phyloP scores from a whole-genome alignment of 2,797 vertebrate genomes.

The Falco naumanni region DNA sequence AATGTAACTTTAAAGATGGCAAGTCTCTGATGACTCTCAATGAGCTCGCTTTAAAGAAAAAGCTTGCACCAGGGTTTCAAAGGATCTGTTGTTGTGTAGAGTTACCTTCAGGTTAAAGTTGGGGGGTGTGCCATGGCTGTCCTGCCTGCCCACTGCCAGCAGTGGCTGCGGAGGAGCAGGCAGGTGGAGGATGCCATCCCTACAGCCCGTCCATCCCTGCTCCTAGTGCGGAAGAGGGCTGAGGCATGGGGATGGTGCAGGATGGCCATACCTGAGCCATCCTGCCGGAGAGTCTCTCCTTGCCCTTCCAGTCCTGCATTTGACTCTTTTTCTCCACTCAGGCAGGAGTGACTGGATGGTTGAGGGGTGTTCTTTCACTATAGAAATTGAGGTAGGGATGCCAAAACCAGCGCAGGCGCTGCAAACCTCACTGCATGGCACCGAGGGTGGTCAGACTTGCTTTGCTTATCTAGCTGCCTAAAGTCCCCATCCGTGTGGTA shows the following conservation, averaged over 20 bases:
- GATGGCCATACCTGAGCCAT: not conserved
- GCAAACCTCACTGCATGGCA: not conserved
- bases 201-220: not conserved
- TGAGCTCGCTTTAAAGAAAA: not conserved
- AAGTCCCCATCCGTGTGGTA: not conserved
- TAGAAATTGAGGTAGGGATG: not conserved
- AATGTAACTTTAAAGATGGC: not conserved
- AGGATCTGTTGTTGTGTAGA: no score
- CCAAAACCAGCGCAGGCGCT: not conserved
- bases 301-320: not conserved
- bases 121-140: not conserved
- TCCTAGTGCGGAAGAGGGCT: not conserved
- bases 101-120: fast-evolving
- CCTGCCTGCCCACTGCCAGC: no score
- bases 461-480: not conserved
- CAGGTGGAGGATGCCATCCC: not conserved
- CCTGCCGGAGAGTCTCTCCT: fast-evolving
- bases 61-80: not conserved
- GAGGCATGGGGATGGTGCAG: not conserved
- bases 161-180: not conserved
- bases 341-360: not conserved
- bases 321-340: not conserved
- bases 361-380: fast-evolving
- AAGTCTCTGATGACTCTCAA: fast-evolving
- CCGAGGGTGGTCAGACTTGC: not conserved